These are phyloP conservation scores for Carterocephalus palaemon DNA, from an alignment of 2,888 invertebrate genomes.

Conservation along the genomic window DNA sequence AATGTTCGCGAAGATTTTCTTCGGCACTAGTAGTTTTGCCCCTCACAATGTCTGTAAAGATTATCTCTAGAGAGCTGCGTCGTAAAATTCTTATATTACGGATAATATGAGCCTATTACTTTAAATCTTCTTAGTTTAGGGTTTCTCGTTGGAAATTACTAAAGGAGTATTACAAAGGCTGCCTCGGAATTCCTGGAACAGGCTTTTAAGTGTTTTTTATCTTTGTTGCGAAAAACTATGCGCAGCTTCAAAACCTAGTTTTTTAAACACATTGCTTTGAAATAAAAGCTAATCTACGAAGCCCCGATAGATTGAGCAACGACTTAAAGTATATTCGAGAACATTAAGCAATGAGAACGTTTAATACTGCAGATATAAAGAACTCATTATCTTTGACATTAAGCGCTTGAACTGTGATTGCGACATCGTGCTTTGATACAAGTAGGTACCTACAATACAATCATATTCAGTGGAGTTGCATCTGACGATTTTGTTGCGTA, in stretches of 20 bases:
- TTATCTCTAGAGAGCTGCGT: constrained; percentile 10
- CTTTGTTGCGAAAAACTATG: constrained; percentile 7
- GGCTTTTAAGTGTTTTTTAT: constrained; percentile 15
- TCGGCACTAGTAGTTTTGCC: too few relatives aligned
- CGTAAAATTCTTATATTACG: constrained; percentile 16
- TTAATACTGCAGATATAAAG: constrained; percentile 1
- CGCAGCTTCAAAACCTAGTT: background rate
- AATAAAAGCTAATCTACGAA: background rate
- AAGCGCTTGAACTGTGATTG: constrained; percentile 18
- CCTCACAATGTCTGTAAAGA: too few relatives aligned
- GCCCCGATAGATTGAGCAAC: background rate
- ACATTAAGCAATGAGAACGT: background rate
- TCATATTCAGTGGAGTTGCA: too few relatives aligned
- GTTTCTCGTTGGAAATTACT: constrained; percentile 16
- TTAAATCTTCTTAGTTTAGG: constrained; percentile 17
- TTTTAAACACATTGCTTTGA: constrained; percentile 1
- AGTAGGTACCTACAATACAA: too few relatives aligned
- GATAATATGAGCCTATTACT: constrained; percentile 22
- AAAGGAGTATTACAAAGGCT: constrained; percentile 16
- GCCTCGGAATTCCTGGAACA: constrained; percentile 13
- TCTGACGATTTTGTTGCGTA: too few relatives aligned
- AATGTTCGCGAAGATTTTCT: too few relatives aligned
- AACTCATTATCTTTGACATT: constrained; percentile 14
- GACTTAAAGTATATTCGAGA: background rate
- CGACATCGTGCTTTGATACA: constrained; percentile 11